These are phyloP conservation scores for Spilosoma lubricipeda DNA, from an alignment of 2,888 invertebrate species.

Conservation along the genomic window DNA sequence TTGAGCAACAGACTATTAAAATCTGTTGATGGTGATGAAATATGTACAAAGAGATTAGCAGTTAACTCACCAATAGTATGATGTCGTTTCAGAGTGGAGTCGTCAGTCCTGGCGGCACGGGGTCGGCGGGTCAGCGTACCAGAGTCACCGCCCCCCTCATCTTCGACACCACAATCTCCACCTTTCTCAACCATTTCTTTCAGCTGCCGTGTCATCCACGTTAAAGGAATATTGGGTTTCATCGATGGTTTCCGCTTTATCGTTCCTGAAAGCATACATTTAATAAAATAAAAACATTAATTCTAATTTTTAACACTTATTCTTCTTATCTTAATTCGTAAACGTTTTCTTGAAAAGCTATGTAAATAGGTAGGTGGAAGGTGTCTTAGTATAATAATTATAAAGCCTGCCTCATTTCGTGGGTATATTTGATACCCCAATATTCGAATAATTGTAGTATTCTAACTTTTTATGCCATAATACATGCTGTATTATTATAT, in stretches of 20 bases:
- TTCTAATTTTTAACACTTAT: neutral
- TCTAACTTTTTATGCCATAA: neutral
- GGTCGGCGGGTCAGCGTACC: constrained; percentile 86
- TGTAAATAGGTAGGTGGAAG: neutral
- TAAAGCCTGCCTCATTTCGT: neutral
- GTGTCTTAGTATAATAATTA: too few relatives aligned
- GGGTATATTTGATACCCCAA: too few relatives aligned
- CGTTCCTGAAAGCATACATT: constrained; percentile 85
- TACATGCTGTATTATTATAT: too few relatives aligned
- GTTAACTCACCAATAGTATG: constrained; percentile 63
- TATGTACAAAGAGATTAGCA: neutral
- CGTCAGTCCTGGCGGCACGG: constrained; percentile 64
- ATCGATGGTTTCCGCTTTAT: constrained; percentile 97
- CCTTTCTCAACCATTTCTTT: constrained; percentile 94
- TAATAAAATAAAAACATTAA: neutral
- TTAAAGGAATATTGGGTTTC: constrained; percentile 96
- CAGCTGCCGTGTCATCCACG: constrained; percentile 95
- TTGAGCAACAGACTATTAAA: too few relatives aligned
- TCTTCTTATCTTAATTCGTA: neutral
- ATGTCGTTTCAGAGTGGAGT: constrained; percentile 78
- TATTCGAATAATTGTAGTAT: neutral
- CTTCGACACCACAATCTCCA: constrained; percentile 65
- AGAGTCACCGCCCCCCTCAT: constrained; percentile 83
- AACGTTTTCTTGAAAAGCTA: neutral
- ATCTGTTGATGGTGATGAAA: too few relatives aligned